A percentile compares a stretch with the other conserved stretches of the same genome.
Conservation (phyloP, 2,888 invertebrate species). For the Cryptophagus acutangulus region DNA sequence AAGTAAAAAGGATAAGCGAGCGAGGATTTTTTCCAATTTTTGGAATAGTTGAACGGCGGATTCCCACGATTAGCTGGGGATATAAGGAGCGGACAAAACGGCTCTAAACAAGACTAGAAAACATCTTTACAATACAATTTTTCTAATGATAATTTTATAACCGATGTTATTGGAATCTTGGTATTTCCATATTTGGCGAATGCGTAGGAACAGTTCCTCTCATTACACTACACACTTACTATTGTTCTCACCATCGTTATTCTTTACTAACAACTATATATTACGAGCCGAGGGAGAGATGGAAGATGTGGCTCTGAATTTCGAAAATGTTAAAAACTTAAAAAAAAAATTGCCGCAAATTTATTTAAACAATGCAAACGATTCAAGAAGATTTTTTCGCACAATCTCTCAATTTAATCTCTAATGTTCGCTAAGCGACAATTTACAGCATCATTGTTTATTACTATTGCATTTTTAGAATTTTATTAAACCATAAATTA, state of each 20-base stretch:
- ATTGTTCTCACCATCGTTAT: conserved; percentile 18
- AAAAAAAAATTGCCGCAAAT: conserved; percentile 1
- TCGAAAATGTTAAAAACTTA: no score
- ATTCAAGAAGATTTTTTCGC: conserved; percentile 23
- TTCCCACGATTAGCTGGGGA: conserved; percentile 27
- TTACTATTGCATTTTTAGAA: no score
- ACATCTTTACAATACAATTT: conserved; percentile 30
- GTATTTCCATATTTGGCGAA: conserved; percentile 29
- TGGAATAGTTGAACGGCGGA: conserved; percentile 21
- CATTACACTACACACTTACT: conserved; percentile 23
- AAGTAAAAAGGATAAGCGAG: no score
- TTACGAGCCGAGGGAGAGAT: not conserved
- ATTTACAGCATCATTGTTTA: no score
- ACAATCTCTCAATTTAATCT: conserved; percentile 27
- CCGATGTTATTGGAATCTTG: conserved; percentile 27
- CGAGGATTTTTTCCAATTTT: conserved; percentile 16
- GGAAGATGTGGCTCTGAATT: conserved; percentile 2
- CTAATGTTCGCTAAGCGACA: no score
- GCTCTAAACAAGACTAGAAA: conserved; percentile 24
- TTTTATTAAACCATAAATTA: no score
- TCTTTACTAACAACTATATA: not conserved
- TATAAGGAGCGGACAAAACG: conserved; percentile 13
- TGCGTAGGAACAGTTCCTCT: conserved; percentile 27
- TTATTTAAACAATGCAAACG: conserved; percentile 25
- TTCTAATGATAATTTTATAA: conserved; percentile 35